Evolutionary conservation across 2,888 invertebrate genomes (phyloP).

Genomic region (Drosophila meridionalis): DNA sequence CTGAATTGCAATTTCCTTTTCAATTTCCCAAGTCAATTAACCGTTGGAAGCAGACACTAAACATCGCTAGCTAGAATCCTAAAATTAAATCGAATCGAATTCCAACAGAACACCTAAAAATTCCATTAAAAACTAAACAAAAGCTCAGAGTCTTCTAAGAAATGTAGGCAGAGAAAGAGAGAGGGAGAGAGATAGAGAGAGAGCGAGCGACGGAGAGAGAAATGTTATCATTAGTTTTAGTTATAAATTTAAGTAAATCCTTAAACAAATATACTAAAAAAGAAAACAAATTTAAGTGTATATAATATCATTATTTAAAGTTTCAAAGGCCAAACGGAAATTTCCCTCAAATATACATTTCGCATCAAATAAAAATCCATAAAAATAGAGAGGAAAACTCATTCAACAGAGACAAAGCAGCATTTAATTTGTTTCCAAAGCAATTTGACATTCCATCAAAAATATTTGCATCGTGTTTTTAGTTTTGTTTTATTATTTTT

Average conservation of each 20-base stretch:
- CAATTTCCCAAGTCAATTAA: constrained; percentile 56
- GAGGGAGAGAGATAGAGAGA: not conserved
- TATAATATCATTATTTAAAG: constrained; percentile 59
- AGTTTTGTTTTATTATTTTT: constrained; percentile 18
- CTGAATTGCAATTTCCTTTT: constrained; percentile 10
- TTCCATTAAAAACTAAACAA: constrained; percentile 2
- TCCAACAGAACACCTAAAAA: constrained; percentile 15
- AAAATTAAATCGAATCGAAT: constrained; percentile 10
- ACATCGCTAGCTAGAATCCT: constrained; percentile 28
- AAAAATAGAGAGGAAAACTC: not conserved
- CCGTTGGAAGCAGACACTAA: constrained; percentile 12
- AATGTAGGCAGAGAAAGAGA: constrained; percentile 6
- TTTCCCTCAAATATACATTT: not conserved
- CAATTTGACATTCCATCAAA: constrained; percentile 46
- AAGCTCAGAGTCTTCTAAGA: constrained; percentile 64
- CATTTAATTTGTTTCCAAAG: constrained; percentile 34
- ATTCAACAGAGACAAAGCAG: constrained; percentile 5
- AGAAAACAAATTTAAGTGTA: constrained; percentile 44
- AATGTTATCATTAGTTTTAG: constrained; percentile 79
- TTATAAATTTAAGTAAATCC: constrained; percentile 70
- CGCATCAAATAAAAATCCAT: not conserved
- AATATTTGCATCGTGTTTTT: constrained; percentile 17
- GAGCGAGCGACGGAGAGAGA: constrained; percentile 26
- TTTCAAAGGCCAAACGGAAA: constrained; percentile 23
- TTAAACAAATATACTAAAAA: constrained; percentile 23